A percentile compares a stretch with the other conserved stretches of the same genome.
Evolutionary conservation across 1,140 invertebrate species (phyloP).

Genomic region (Drosophila pachea): DNA sequence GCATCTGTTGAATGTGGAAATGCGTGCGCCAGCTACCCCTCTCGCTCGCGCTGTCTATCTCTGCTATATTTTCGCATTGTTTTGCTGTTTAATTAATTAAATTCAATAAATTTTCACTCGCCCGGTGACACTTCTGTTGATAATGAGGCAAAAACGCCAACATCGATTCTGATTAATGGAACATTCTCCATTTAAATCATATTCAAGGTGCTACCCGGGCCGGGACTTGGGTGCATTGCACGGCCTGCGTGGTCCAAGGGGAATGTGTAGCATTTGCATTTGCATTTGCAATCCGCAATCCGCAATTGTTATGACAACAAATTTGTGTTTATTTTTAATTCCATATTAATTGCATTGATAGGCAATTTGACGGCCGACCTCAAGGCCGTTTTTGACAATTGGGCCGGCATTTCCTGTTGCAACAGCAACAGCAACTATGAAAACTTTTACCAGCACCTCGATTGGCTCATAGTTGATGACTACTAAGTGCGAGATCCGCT

Average conservation of each 20-base stretch:
- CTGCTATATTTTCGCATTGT: slow-evolving; percentile 34
- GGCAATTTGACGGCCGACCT: slow-evolving; percentile 8
- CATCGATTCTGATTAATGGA: slow-evolving; percentile 67
- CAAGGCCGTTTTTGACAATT: slow-evolving; percentile 45
- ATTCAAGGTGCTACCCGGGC: slow-evolving; percentile 26
- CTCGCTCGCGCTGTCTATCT: slow-evolving; percentile 1
- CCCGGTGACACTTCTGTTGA: slow-evolving; percentile 66
- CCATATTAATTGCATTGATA: slow-evolving; percentile 56
- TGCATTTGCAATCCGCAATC: too few relatives aligned
- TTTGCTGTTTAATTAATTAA: slow-evolving; percentile 48
- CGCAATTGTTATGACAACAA: slow-evolving; percentile 44
- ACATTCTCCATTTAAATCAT: slow-evolving; percentile 48
- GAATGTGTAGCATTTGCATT: slow-evolving; percentile 14
- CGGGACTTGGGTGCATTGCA: slow-evolving; percentile 45
- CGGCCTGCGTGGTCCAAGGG: slow-evolving; percentile 31
- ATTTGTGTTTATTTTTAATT: slow-evolving; percentile 2
- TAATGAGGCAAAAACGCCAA: slow-evolving; percentile 52
- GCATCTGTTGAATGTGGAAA: too few relatives aligned
- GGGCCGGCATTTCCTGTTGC: slow-evolving; percentile 60
- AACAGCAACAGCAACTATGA: not conserved
- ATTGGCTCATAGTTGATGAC: slow-evolving; percentile 22
- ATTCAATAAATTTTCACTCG: slow-evolving; percentile 64
- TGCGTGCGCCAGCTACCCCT: too few relatives aligned
- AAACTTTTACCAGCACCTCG: slow-evolving; percentile 21
- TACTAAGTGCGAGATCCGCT: slow-evolving; percentile 22